Evolutionary conservation across 2,888 invertebrate species (phyloP), one percentile per base, ranked within the genome.

Genomic region (Andrena camellia): DNA sequence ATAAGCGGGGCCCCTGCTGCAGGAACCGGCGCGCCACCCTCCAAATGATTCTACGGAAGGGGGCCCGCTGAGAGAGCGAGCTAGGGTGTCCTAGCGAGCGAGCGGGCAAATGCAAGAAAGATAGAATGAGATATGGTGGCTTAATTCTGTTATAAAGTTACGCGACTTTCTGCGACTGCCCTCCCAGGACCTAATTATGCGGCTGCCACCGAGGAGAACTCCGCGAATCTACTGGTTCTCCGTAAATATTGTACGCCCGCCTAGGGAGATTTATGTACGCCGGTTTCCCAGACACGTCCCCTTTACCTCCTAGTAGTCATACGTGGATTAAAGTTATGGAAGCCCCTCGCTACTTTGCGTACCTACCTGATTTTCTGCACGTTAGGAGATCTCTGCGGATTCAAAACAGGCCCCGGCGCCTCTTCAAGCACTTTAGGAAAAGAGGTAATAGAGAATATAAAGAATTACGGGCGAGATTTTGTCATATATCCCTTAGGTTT

Each of bases 1-100:
- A 90, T 91, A 91, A 90, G 86, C 90, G 86, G 79, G 73, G 76
- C 81, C 59, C 59, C 42, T 42, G 72, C 62, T 10, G 73, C 54
- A 50, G 66, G 66, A 48, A 29, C 71, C n/a, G n/a, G 23, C 54
- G 59, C 17, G 48, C 35, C 35, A 67, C 31, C 52, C 71, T 62
- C 62, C 78, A 50, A 69, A 59, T 63, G 83, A 82, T 85, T 78
- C 72, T 54, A 60, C 48, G 20, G 20, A 26, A n/a, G 66, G 31
- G 20, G 33, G n/a, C 57, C 42, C 54, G 20, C 68, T 33, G 33
- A 20, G 17, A 8, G 31, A 54, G 20, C 52, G 33, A 10, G 2
- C 2, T 5, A 3, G 10, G 26, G n/a, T 17, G 17, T 2, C 63
- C 66, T 67, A 31, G 50, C 35, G 57, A 69, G 52, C 50, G 72